Base-by-base conservation (phyloP, 2,797 vertebrate genomes). In the Enteromius radiatus region DNA sequence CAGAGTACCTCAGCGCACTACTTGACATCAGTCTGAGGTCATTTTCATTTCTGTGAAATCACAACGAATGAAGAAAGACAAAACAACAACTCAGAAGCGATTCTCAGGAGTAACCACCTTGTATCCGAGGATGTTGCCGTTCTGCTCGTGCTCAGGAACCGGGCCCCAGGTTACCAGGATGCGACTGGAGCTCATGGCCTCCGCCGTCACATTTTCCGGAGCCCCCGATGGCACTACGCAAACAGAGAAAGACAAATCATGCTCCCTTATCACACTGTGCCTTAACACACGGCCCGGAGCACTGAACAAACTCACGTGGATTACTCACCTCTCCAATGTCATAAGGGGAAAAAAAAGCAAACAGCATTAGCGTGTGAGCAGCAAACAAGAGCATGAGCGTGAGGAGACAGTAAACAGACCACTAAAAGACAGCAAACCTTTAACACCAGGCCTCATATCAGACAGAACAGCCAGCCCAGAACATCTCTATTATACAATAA, bases 121-220 rank as follows among this genome's bases (percentile, higher is more conserved):
- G 86, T 98, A 99, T 83, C 98, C 98, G 15, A 99, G 91, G 78
- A 99, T 93, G 79, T 96, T 95, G 73, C 98, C 98, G 0, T 98
- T 99, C 90, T 96, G 97, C 90, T 97, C 95, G 0, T 93, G 85
- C 77, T 93, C 95, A 0, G 96, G 95, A 65, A 98, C 94, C 0
- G 95, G 84, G 0, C 95, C 92, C 98, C 98, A 99, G 0, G 94
- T 96, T 91, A 99, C 92, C 61, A 99, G 92, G 83, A 99, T 98
- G 90, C 94, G 95, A 49, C 96, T 96, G 23, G 98, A 98, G 85
- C 96, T 98, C 93, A 97, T 94, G 0, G 97, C 96, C 91, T 97
- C 96, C 0, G 96, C 96, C 0, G 95, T 96, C 84, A 98, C 94
- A 1, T 99, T 98, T 81, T 94, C 90, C 0, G 97, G 98, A 71